phyloP scores from a whole-genome alignment of 2,888 invertebrate genomes.

The Drosophila multiciliata region DNA sequence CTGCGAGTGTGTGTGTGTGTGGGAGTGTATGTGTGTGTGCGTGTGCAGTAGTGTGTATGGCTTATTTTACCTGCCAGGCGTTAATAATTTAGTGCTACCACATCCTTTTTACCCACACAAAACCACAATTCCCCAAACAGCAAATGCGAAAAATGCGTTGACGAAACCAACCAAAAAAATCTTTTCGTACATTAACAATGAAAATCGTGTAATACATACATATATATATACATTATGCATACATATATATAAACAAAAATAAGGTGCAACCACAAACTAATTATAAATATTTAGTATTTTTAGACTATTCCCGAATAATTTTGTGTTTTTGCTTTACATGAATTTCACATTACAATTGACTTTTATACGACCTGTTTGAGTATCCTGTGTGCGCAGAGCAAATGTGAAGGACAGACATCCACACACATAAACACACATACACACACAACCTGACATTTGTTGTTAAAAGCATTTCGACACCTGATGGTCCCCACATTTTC shows the following conservation, averaged over 20 bases:
- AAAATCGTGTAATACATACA: conserved; percentile 6
- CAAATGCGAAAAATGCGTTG: conserved; percentile 15
- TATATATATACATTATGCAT: neutral
- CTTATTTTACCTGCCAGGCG: conserved; percentile 45
- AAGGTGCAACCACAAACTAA: conserved; percentile 33
- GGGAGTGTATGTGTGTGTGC: neutral
- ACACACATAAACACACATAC: neutral
- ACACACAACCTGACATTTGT: conserved; percentile 47
- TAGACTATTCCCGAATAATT: conserved; percentile 13
- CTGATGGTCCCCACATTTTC: conserved; percentile 55
- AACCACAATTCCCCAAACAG: conserved; percentile 2
- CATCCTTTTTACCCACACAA: neutral
- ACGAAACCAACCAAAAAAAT: conserved; percentile 13
- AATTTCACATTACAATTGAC: conserved; percentile 74
- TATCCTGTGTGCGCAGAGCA: conserved; percentile 10
- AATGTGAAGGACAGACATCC: conserved; percentile 16
- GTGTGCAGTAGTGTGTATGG: conserved; percentile 7
- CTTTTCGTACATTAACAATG: conserved; percentile 1
- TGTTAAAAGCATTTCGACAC: conserved; percentile 44
- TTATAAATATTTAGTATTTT: conserved; percentile 54
- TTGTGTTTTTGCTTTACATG: conserved; percentile 53
- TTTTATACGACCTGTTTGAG: conserved; percentile 44
- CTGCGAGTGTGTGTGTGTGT: neutral
- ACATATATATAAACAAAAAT: neutral
- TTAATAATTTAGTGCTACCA: conserved; percentile 54